Percentiles rank a stretch among this genome's conserved stretches.
Evolutionary conservation across 37 sponge, comb jelly and placozoan species (phyloP).

Genomic region (Aphrocallistes beatrix): DNA sequence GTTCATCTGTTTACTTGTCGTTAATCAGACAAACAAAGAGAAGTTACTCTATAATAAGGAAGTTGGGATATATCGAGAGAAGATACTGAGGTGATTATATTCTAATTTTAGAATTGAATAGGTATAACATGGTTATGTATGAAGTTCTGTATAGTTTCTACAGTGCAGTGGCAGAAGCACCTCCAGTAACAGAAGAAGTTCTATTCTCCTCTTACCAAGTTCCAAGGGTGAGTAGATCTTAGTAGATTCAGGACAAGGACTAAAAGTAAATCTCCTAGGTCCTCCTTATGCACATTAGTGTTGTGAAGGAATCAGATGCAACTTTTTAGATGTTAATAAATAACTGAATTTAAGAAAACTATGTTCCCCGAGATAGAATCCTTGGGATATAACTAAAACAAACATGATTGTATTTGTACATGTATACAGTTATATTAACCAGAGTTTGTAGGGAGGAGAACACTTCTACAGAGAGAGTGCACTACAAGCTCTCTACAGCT

Average conservation of each 20-base stretch:
- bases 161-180: not conserved
- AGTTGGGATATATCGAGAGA: not conserved
- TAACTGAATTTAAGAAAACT: too few relatives aligned
- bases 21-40: not conserved
- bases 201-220: not conserved
- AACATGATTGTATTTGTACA: too few relatives aligned
- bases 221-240: not conserved
- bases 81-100: not conserved
- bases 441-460: not conserved
- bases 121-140: too few relatives aligned
- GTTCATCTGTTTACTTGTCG: not conserved
- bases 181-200: not conserved
- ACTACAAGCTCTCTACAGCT: not conserved
- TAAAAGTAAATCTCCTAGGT: too few relatives aligned
- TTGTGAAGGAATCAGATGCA: too few relatives aligned
- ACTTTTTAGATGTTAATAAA: too few relatives aligned
- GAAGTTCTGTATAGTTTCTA: not conserved
- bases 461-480: conserved; percentile 20
- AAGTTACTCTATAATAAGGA: not conserved
- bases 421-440: too few relatives aligned
- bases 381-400: too few relatives aligned
- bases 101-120: too few relatives aligned
- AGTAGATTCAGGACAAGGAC: not conserved
- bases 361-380: too few relatives aligned
- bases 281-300: too few relatives aligned